phyloP scores from a whole-genome alignment of 2,888 invertebrate species.

The Dolomedes plantarius region DNA sequence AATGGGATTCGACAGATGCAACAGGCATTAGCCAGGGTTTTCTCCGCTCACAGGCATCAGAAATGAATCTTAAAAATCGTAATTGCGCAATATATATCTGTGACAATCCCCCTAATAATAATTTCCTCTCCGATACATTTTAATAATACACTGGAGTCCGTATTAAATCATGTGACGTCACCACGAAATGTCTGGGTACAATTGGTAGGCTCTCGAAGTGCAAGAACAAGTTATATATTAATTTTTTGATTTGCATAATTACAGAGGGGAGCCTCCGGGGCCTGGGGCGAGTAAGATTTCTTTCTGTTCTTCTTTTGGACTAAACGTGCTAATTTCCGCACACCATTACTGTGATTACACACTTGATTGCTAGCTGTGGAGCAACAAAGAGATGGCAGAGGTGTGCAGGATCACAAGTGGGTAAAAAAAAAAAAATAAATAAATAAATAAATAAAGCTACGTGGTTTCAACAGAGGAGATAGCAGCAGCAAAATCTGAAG shows the following conservation, averaged over 20 bases:
- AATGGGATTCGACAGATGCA: background rate
- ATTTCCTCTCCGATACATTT: conserved; percentile 21
- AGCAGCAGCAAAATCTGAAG: background rate
- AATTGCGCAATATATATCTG: conserved; percentile 1
- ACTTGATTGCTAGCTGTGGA: conserved; percentile 2
- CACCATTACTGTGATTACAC: conserved; percentile 16
- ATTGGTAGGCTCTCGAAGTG: conserved; percentile 5
- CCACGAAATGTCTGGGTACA: conserved; percentile 20
- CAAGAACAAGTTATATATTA: conserved; percentile 52
- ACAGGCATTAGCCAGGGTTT: background rate
- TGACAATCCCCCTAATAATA: background rate
- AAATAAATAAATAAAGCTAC: background rate
- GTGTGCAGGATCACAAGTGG: background rate
- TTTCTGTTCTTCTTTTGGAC: conserved; percentile 10
- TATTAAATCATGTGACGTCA: conserved; percentile 47
- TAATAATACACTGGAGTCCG: conserved; percentile 26
- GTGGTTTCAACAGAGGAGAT: background rate
- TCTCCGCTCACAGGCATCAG: background rate
- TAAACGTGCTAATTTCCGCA: conserved; percentile 32
- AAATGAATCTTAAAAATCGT: conserved; percentile 5
- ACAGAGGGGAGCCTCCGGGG: conserved; percentile 27
- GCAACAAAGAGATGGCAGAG: conserved; percentile 3
- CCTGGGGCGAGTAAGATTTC: conserved; percentile 26
- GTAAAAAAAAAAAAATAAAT: too few relatives aligned
- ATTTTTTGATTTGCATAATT: conserved; percentile 69